Evolutionary conservation across 2,113 vertebrate species (phyloP), one percentile per base, ranked within the genome.

Genomic region (Tor tambroides): DNA sequence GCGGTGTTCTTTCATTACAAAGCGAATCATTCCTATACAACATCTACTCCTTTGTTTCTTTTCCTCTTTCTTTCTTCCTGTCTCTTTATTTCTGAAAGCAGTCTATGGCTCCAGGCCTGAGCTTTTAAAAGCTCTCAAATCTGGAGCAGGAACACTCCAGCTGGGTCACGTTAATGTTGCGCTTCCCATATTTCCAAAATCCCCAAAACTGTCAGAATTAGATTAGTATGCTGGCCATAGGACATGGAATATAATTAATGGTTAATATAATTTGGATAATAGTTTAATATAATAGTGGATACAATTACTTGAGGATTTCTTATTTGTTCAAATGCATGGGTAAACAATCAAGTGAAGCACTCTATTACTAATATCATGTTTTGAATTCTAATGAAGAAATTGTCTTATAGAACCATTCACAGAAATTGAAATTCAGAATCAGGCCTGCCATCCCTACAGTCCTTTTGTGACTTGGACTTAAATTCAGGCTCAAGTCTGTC

Each of bases 141-240:
- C 80, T 91, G 83, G 88, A 91, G 74, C 90, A 89, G 63, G 41
- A 87, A 83, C 80, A 85, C 71, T 90, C 85, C 91, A 93, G 92
- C 91, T 89, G 87, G 82, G 79, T 89, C 61, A 88, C 23, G 86
- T 92, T 84, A 86, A 85, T 89, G 86, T 85, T 79, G 49, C 79
- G 6, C 56, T 76, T 89, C 59, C 80, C 28, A 81, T 84, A 61
- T 41, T 56, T 54, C 23, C 15, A 82, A 87, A 72, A 69, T n/a
- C 3, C 23, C 23, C 14, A 78, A 63, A 26, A 32, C 54, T 71
- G 71, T 69, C 72, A 12, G 30, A 11, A 65, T 46, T 78, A 74
- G 65, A 71, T 59, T 28, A 32, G 43, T 3, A n/a, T 35, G 17
- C 38, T 30, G 19, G 30, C 63, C 76, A 35, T 6, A 26, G 74